Evolutionary conservation across 2,888 invertebrate genomes (phyloP), one percentile per base, ranked within the genome.

Genomic region (Eristalinus sepulchralis): DNA sequence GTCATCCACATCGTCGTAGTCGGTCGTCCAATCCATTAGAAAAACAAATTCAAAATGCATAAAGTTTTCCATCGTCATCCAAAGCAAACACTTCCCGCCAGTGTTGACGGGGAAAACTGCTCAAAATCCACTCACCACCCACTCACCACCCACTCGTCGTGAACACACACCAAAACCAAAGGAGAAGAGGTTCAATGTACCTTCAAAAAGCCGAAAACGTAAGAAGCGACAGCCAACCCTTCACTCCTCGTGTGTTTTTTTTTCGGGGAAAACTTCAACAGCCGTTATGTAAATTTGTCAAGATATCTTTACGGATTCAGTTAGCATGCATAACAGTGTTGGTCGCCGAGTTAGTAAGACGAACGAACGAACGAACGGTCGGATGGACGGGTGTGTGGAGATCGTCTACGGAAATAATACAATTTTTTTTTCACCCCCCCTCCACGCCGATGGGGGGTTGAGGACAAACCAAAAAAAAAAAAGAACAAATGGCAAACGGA

Each of bases 31-130:
- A 60, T 72, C 67, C 71, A 81, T 77, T 72, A 67, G 64, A 70
- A 83, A 78, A 78, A 64, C 67, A 80, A 76, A 76, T 72, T 77
- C 72, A 71, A 81, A 76, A 84, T 81, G 76, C 76, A 77, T 77
- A 77, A 63, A 77, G 63, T 85, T 85, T 47, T 85, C 77, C 81
- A 77, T 81, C 81, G 84, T 53, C 76, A 81, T 85, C 84, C 81
- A 73, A 81, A 64, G 67, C 59, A 76, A 81, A 85, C 77, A 85
- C 34, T 84, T 80, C 27, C 67, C 34, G 20, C 66, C 55, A 76
- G 70, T 72, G 76, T 72, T 84, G 81, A 84, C 76, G 71, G 24
- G 72, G 6, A 75, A 76, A 76, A 71, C 70, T 80, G 79, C 62
- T 76, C 60, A 72, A 84, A 81, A 70, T 80, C 36, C 57, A 24